Conservation (phyloP, 2,113 vertebrate species). For the Cygnus atratus region DNA sequence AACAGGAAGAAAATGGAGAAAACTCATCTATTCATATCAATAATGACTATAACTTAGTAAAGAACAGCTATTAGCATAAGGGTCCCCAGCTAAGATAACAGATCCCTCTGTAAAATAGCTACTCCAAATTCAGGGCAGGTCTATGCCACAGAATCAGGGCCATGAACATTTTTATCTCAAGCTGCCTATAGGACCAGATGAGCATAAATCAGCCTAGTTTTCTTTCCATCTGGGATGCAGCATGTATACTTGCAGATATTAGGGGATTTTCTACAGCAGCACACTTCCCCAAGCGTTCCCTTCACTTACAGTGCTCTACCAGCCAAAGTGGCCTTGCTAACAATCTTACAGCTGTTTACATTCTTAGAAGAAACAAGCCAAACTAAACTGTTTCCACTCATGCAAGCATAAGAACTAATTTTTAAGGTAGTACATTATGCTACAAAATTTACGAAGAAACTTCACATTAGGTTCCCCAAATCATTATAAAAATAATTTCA, state of each 20-base stretch:
- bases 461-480: neutral
- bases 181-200: neutral
- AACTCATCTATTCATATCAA: neutral
- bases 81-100: neutral
- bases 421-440: neutral
- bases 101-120: neutral
- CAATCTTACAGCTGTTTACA: neutral
- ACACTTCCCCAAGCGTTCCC: neutral
- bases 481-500: conserved; percentile 6
- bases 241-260: neutral
- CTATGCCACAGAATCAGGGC: neutral
- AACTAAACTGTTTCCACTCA: neutral
- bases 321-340: neutral
- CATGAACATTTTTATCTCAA: neutral
- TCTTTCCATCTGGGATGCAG: neutral
- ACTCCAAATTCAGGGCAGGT: neutral
- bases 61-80: neutral
- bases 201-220: neutral
- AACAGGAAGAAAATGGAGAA: neutral
- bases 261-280: neutral
- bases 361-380: neutral
- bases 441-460: conserved; percentile 3
- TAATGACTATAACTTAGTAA: neutral
- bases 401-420: neutral
- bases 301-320: neutral